Evolutionary conservation across 1,140 invertebrate genomes (phyloP), one percentile per base, ranked within the genome.

Genomic region (Bombus sibiricus): DNA sequence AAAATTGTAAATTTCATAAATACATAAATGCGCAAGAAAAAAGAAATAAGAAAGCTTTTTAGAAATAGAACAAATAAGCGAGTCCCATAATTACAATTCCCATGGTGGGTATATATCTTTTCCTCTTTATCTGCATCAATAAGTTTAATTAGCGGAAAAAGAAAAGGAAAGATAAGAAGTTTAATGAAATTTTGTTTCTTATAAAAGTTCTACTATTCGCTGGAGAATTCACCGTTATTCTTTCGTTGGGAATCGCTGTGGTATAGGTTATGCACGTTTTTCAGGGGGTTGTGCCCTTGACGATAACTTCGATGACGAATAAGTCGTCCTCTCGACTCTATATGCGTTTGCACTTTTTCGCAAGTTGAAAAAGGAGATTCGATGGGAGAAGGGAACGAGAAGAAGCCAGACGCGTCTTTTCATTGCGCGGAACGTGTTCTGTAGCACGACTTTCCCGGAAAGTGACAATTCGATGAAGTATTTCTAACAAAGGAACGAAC

Each of bases 301-400:
- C 78, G 66, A 41, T 71, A 57, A 81, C 78, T 71, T 71, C 43
- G 78, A 80, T 3, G 78, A 57, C 34, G 78, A 43, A 57, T 34
- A 37, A 25, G 9, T 43, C 68, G 78, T 28, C 32, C 69, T 39
- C 66, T 71, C 37, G 78, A 37, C 43, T 71, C 66, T 81, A 39
- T 41, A 12, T 15, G 43, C 66, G 18, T 53, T 25, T n/a, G 22
- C 66, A 37, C 66, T 57, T 81, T 81, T 81, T 71, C 78, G 34
- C 34, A 28, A 57, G 66, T 32, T 57, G 78, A 71, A 71, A 57
- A 34, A 81, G 37, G 5, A 71, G 66, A 71, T 57, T 81, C 39
- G 12, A 71, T 13, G 34, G 34, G 41, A 22, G 34, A 64, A 32
- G 25, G 6, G 53, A n/a, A 34, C 43, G 64, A n/a, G 15, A 43